phyloP scores from a whole-genome alignment of 2,797 vertebrate genomes.

The Halcyon leucocephala region DNA sequence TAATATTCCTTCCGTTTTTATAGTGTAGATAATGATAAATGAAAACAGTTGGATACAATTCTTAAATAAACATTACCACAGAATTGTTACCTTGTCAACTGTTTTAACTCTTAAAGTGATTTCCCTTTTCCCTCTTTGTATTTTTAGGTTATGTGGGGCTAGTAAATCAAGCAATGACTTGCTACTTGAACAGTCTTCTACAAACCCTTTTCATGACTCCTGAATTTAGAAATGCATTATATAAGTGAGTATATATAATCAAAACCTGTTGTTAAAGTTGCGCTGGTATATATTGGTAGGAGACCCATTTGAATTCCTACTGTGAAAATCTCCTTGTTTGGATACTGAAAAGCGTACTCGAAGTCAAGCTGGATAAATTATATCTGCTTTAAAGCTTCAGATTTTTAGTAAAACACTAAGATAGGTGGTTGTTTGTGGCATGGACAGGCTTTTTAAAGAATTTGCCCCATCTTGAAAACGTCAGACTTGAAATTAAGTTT shows the following conservation, averaged over 20 bases:
- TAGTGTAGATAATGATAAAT: background rate
- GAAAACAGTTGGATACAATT: background rate
- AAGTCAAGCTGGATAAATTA: background rate
- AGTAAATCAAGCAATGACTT: conserved; percentile 99
- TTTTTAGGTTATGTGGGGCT: conserved; percentile 94
- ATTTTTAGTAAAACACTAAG: background rate
- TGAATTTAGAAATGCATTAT: conserved; percentile 98
- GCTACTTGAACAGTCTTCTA: conserved; percentile 98
- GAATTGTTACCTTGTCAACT: background rate
- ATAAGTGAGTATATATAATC: conserved; percentile 88
- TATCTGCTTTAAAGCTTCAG: background rate
- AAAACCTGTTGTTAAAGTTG: background rate
- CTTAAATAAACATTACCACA: background rate
- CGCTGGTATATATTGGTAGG: background rate
- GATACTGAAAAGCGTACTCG: background rate
- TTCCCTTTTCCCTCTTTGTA: background rate
- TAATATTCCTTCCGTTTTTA: background rate
- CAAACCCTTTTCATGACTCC: conserved; percentile 99
- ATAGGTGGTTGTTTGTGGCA: background rate
- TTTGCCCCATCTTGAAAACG: background rate
- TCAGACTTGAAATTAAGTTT: background rate
- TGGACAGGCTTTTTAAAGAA: background rate
- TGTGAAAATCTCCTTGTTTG: background rate
- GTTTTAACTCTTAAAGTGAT: background rate
- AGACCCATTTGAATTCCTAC: background rate